Evolutionary conservation across 2,113 vertebrate genomes (phyloP).

Genomic region (Thamnophis sirtalis): DNA sequence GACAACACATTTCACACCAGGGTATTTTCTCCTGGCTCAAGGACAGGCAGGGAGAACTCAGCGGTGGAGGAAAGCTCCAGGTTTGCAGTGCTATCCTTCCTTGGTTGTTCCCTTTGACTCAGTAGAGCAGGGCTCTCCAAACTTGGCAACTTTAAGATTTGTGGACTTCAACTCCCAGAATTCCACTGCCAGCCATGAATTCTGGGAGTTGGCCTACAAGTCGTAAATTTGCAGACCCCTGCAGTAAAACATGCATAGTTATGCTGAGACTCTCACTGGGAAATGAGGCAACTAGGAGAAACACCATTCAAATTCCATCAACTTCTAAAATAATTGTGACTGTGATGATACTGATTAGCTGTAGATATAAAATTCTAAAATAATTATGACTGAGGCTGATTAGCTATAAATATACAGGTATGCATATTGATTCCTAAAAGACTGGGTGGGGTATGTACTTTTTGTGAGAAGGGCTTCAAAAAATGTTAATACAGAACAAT

Average conservation of each 20-base stretch:
- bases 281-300: not conserved
- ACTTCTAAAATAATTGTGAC: not conserved
- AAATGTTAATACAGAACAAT: not conserved
- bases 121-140: not conserved
- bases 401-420: not conserved
- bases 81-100: not conserved
- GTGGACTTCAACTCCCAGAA: not conserved
- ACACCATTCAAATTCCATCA: not conserved
- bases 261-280: not conserved
- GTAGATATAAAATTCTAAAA: not conserved
- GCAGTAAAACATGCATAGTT: not conserved
- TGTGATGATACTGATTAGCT: not conserved
- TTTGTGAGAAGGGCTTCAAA: not conserved
- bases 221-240: not conserved
- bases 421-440: not conserved
- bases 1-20: not conserved
- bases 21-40: not conserved
- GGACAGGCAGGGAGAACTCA: not conserved
- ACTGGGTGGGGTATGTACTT: not conserved
- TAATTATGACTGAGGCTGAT: not conserved
- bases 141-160: not conserved
- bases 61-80: not conserved
- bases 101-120: not conserved
- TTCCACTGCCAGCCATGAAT: not conserved
- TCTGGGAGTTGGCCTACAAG: not conserved